A percentile compares a stretch with the other conserved stretches of the same genome.
phyloP scores from a whole-genome alignment of 2,113 vertebrate species.

The Salvelinus namaycush region DNA sequence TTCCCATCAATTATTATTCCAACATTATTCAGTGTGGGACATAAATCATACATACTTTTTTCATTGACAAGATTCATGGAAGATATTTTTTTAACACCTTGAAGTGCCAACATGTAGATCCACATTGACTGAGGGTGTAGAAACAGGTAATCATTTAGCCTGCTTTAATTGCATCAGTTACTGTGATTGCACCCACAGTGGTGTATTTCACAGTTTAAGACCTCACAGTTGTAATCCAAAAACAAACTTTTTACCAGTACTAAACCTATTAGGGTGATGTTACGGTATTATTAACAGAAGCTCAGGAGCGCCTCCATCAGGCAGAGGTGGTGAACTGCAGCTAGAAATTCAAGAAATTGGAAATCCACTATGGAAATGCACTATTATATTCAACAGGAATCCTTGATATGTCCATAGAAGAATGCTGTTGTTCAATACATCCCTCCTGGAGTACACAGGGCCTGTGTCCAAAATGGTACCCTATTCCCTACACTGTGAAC shows the following conservation, averaged over 20 bases:
- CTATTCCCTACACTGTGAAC: too few relatives aligned
- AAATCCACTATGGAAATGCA: neutral
- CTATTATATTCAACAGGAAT: neutral
- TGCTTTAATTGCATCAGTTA: neutral
- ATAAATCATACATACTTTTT: too few relatives aligned
- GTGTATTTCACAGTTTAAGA: neutral
- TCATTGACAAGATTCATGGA: too few relatives aligned
- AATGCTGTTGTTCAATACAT: too few relatives aligned
- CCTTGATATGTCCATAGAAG: too few relatives aligned
- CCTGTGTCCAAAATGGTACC: too few relatives aligned
- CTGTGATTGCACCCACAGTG: neutral
- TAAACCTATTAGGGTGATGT: too few relatives aligned
- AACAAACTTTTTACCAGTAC: neutral
- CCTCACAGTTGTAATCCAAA: neutral
- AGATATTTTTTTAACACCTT: too few relatives aligned
- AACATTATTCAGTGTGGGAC: too few relatives aligned
- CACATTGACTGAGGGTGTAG: neutral
- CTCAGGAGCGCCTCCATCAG: conserved; percentile 35
- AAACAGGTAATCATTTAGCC: neutral
- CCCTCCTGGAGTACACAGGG: too few relatives aligned
- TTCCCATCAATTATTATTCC: too few relatives aligned
- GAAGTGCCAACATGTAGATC: neutral
- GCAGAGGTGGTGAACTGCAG: neutral
- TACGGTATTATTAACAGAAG: conserved; percentile 13
- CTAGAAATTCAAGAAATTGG: neutral